Evolutionary conservation across 2,888 invertebrate species (phyloP), one percentile per base, ranked within the genome.

Genomic region (Julus scandinavius): DNA sequence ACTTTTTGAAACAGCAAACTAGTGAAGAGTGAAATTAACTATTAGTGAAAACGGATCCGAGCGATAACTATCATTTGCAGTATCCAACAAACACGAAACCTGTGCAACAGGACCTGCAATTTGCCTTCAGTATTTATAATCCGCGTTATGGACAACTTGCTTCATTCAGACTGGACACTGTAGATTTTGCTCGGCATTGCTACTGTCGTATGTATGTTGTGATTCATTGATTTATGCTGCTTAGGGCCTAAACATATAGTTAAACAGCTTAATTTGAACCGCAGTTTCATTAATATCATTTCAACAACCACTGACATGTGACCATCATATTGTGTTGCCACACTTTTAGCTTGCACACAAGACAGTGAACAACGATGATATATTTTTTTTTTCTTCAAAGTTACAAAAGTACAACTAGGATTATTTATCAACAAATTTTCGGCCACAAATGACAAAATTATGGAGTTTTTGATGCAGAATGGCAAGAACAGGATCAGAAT

Each of bases 11-110:
- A 80, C 29, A 38, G 80, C 80, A 38, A 38, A 80, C 80, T 80
- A 80, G 80, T 80, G 80, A 80, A 38, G 80, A 80, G 80, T 80
- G 80, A 80, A 80, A 80, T 80, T 80, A 80, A 80, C 80, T 38
- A 80, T 80, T 80, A 80, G 80, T 80, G 80, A 80, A 80, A 80
- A 38, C 38, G 29, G 80, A 80, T 80, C 80, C 72, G 72, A 29
- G 17, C 29, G 72, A 72, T 29, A 72, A 72, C 72, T 80, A 80
- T 20, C 80, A 80, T 13, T 38, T 80, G 38, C 3, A 38, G 38
- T 80, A 80, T 20, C 80, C 80, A 20, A 80, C 58, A 58, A 58
- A 58, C 17, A 20, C n/a, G 11, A 29, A 29, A 72, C 54, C 15
- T 54, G 29, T 80, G 80, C 80, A 80, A 38, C 80, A 80, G 80